These are phyloP conservation scores for Diarsia brunnea DNA, from an alignment of 2,888 invertebrate species.

Conservation along the genomic window DNA sequence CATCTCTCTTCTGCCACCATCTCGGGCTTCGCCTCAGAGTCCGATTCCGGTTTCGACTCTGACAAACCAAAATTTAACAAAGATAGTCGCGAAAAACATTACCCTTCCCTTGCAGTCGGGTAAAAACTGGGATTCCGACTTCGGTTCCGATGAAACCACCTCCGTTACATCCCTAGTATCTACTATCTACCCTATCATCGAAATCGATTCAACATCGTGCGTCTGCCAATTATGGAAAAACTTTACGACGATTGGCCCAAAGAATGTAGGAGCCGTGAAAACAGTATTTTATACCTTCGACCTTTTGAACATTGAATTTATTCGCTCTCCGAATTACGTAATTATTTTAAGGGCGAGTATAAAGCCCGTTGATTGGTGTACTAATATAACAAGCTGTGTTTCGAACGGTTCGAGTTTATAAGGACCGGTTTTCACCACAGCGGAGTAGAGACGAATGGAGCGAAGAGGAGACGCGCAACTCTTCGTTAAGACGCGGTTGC, in stretches of 20 bases:
- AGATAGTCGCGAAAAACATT: too few species aligned
- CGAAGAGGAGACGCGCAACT: background rate
- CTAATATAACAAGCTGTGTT: slow-evolving; percentile 22
- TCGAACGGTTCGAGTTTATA: slow-evolving; percentile 7
- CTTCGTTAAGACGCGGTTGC: too few species aligned
- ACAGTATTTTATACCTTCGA: slow-evolving; percentile 8
- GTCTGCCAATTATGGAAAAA: slow-evolving; percentile 23
- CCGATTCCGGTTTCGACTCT: too few species aligned
- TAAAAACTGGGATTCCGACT: too few species aligned
- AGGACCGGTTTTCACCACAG: background rate
- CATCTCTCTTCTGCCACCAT: too few species aligned
- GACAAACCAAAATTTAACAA: too few species aligned
- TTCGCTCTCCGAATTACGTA: slow-evolving; percentile 26
- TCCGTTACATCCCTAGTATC: too few species aligned
- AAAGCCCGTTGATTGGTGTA: slow-evolving; percentile 33
- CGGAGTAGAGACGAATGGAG: background rate
- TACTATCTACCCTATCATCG: background rate
- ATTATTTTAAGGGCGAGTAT: slow-evolving; percentile 35
- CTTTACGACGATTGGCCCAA: slow-evolving; percentile 2
- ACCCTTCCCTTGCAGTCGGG: too few species aligned
- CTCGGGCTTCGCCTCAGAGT: too few species aligned
- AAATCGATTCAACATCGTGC: slow-evolving; percentile 38
- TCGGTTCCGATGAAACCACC: too few species aligned
- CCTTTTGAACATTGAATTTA: slow-evolving; percentile 35
- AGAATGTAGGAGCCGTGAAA: slow-evolving; percentile 6